Evolutionary conservation across 2,888 invertebrate genomes (phyloP).

Genomic region (Drosophila merina): DNA sequence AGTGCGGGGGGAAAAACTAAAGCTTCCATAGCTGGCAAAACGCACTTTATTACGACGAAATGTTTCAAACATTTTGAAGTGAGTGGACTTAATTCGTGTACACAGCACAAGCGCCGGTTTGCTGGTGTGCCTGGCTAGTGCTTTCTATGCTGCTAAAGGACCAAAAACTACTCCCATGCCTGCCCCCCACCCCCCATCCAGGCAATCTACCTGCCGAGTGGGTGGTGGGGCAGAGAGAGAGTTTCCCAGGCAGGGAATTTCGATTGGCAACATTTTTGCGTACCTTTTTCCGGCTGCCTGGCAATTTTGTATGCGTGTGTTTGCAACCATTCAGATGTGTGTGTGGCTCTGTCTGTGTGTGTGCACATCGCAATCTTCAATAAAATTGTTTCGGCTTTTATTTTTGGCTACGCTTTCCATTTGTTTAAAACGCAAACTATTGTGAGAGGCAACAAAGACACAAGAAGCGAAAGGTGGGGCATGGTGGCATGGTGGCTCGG

Average conservation of each 20-base stretch:
- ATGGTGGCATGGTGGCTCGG: background rate
- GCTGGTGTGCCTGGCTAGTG: constrained; percentile 12
- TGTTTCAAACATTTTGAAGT: constrained; percentile 60
- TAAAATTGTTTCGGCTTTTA: constrained; percentile 73
- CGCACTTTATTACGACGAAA: constrained; percentile 73
- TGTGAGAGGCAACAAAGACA: constrained; percentile 55
- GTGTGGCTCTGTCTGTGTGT: constrained; percentile 25
- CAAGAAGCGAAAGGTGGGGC: constrained; percentile 4
- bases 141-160: constrained; percentile 25
- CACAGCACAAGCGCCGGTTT: constrained; percentile 27
- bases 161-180: constrained; percentile 6
- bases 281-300: constrained; percentile 62
- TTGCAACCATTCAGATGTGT: constrained; percentile 5
- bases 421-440: constrained; percentile 80
- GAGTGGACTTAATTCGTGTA: constrained; percentile 74
- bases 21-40: constrained; percentile 25
- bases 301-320: constrained; percentile 35
- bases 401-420: constrained; percentile 71
- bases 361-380: constrained; percentile 74
- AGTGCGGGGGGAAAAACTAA: background rate
- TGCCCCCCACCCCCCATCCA: background rate
- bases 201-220: constrained; percentile 7
- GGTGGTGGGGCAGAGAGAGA: background rate
- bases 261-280: constrained; percentile 76
- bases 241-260: constrained; percentile 58